Evolutionary conservation across 2,888 invertebrate species (phyloP).

Genomic region (Beris chalybata): DNA sequence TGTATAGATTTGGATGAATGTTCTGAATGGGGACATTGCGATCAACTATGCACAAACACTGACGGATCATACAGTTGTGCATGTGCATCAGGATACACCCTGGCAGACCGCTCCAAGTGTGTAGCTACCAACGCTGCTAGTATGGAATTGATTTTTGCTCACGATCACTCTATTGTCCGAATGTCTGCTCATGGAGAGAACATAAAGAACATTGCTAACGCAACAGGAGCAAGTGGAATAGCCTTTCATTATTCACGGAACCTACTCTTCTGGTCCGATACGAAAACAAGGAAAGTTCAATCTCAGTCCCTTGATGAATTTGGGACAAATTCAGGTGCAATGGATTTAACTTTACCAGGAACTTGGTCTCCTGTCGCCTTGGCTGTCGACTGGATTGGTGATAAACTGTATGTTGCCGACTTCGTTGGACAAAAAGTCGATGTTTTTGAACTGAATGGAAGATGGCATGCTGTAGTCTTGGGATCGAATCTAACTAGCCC

Average conservation of each 20-base stretch:
- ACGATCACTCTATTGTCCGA: slow-evolving; percentile 70
- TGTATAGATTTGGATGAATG: slow-evolving; percentile 94
- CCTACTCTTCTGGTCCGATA: slow-evolving; percentile 86
- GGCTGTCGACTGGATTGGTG: slow-evolving; percentile 96
- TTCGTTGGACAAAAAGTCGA: slow-evolving; percentile 91
- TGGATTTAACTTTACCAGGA: slow-evolving; percentile 75
- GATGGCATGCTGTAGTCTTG: slow-evolving; percentile 87
- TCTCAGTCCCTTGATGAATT: slow-evolving; percentile 57
- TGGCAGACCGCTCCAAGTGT: slow-evolving; percentile 66
- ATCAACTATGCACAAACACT: slow-evolving; percentile 89
- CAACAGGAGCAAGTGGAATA: slow-evolving; percentile 81
- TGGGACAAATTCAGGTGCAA: slow-evolving; percentile 54
- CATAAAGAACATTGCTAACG: slow-evolving; percentile 70
- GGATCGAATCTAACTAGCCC: slow-evolving; percentile 90
- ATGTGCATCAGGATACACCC: slow-evolving; percentile 77
- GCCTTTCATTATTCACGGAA: slow-evolving; percentile 80
- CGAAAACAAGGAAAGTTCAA: slow-evolving; percentile 79
- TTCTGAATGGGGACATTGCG: slow-evolving; percentile 89
- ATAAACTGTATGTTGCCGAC: slow-evolving; percentile 94
- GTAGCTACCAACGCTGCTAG: slow-evolving; percentile 63
- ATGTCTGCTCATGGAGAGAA: slow-evolving; percentile 70
- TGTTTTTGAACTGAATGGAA: slow-evolving; percentile 85
- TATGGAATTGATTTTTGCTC: slow-evolving; percentile 68
- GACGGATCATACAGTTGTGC: slow-evolving; percentile 82
- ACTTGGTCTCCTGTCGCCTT: slow-evolving; percentile 89